Evolutionary conservation across 1,140 invertebrate species (phyloP).

Genomic region (Branchinecta lynchi): DNA sequence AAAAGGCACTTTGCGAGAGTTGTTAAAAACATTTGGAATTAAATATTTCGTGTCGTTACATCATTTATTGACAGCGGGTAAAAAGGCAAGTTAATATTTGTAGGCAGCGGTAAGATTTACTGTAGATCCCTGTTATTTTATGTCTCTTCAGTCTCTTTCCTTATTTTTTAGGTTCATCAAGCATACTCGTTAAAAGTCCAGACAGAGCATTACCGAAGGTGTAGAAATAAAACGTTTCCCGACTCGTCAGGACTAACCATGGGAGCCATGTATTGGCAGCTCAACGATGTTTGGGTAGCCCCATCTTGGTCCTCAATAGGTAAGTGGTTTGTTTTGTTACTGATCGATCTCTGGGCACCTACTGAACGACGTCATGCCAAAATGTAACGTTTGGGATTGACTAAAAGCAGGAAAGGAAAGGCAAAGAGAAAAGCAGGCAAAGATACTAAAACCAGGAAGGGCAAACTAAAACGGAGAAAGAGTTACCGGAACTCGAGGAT

Average conservation of each 20-base stretch:
- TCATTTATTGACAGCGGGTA: too few relatives aligned
- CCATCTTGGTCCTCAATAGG: slow-evolving; percentile 90
- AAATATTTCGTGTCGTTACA: too few relatives aligned
- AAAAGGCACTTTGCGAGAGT: too few relatives aligned
- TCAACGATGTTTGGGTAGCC: slow-evolving; percentile 96
- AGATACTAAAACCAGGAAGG: too few relatives aligned
- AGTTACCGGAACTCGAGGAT: too few relatives aligned
- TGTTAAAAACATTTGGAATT: too few relatives aligned
- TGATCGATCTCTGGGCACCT: background rate
- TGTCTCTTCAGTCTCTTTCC: slow-evolving; percentile 25
- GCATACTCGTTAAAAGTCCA: slow-evolving; percentile 39
- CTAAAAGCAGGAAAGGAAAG: background rate
- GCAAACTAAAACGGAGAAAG: too few relatives aligned
- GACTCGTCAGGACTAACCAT: slow-evolving; percentile 61
- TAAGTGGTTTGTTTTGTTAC: slow-evolving; percentile 26
- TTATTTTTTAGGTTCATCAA: slow-evolving; percentile 53
- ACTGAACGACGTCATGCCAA: slow-evolving; percentile 5
- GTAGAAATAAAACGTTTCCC: slow-evolving; percentile 37
- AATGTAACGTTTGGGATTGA: background rate
- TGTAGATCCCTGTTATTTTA: slow-evolving; percentile 15
- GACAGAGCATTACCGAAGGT: slow-evolving; percentile 71
- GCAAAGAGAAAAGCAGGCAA: background rate
- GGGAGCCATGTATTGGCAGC: slow-evolving; percentile 97
- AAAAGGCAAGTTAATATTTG: too few relatives aligned
- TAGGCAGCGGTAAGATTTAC: too few relatives aligned